phyloP scores from a whole-genome alignment of 2,888 invertebrate genomes.

The Catocala fraxini region DNA sequence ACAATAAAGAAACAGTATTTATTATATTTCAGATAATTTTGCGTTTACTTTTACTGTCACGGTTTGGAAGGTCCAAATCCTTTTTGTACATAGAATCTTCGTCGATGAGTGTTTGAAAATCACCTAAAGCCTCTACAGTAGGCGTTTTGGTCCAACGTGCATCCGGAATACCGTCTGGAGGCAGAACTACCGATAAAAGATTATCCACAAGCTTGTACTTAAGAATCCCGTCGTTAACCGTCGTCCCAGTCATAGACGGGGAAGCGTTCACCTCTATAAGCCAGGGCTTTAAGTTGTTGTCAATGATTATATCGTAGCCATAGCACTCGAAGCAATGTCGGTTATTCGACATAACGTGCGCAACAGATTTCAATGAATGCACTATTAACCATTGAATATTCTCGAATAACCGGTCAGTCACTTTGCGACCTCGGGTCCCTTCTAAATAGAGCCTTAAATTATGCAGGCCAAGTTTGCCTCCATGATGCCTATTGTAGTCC shows the following conservation, averaged over 20 bases:
- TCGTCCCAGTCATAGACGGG: conserved; percentile 97
- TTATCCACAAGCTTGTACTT: conserved; percentile 98
- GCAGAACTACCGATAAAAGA: conserved; percentile 95
- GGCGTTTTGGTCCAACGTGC: conserved; percentile 96
- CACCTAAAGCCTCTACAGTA: conserved; percentile 91
- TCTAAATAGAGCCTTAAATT: conserved; percentile 96
- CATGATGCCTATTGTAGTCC: conserved; percentile 97
- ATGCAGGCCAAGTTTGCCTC: conserved; percentile 97
- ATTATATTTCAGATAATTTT: neutral
- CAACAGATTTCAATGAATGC: conserved; percentile 97
- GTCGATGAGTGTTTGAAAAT: conserved; percentile 94
- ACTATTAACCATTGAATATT: conserved; percentile 96
- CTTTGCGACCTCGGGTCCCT: conserved; percentile 95
- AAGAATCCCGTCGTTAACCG: conserved; percentile 96
- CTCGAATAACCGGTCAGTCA: conserved; percentile 95
- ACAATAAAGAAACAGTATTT: neutral
- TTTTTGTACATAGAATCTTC: conserved; percentile 93
- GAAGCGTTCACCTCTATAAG: conserved; percentile 98
- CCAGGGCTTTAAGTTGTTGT: conserved; percentile 97
- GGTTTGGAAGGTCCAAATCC: conserved; percentile 58
- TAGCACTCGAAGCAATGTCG: conserved; percentile 97
- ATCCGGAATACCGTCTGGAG: conserved; percentile 96
- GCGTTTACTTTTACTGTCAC: neutral
- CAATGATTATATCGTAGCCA: conserved; percentile 98
- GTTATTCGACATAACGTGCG: conserved; percentile 97